Conservation (phyloP, 2,797 vertebrate genomes). For the Allobates femoralis region DNA sequence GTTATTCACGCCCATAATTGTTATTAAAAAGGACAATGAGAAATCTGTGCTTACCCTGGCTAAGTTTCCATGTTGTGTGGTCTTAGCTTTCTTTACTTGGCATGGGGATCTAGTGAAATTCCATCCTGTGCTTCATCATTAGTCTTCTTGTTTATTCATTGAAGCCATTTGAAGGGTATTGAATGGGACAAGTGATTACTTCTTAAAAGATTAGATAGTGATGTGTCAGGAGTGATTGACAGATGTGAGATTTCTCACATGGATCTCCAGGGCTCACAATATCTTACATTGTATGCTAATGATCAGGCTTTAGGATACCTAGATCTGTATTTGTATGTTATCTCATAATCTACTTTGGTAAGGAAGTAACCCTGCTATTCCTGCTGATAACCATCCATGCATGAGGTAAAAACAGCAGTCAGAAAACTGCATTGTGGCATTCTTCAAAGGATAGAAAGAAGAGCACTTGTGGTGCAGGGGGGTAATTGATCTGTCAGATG, state of each 20-base stretch:
- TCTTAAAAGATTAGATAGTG: conserved; percentile 35
- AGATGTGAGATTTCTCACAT: conserved; percentile 38
- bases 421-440: conserved; percentile 17
- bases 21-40: conserved; percentile 1
- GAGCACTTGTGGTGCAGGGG: not conserved
- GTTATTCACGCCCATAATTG: not conserved
- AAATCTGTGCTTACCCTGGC: conserved; percentile 1
- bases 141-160: conserved; percentile 7
- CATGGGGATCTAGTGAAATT: conserved; percentile 11
- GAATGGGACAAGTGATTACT: conserved; percentile 37
- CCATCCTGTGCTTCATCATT: conserved; percentile 18
- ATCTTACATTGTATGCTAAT: conserved; percentile 49
- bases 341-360: conserved; percentile 35
- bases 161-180: not conserved
- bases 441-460: conserved; percentile 47
- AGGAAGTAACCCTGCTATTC: conserved; percentile 38
- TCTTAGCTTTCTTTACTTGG: not conserved
- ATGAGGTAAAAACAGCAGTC: conserved; percentile 34
- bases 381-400: not conserved
- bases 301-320: conserved; percentile 5
- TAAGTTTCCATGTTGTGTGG: conserved; percentile 25
- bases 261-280: not conserved
- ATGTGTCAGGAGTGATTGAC: conserved; percentile 39
- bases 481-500: conserved; percentile 50
- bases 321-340: conserved; percentile 40